Evolutionary conservation across 2,797 vertebrate genomes (phyloP).

Genomic region (Miichthys miiuy): DNA sequence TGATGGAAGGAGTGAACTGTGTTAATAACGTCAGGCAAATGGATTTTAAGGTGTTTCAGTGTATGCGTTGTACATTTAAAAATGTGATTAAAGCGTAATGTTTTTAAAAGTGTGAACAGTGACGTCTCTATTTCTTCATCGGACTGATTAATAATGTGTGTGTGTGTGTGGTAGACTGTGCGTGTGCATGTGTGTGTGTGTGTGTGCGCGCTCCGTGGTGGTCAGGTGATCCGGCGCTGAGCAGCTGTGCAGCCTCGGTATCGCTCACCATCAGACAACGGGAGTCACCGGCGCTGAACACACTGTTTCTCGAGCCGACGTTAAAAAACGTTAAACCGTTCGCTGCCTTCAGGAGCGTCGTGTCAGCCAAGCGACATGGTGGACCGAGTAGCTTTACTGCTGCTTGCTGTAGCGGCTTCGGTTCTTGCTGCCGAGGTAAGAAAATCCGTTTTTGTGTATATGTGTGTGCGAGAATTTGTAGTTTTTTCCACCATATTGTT

Average conservation of each 20-base stretch:
- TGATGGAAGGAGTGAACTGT: constrained; percentile 22
- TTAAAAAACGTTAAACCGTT: constrained; percentile 1
- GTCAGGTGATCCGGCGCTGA: constrained; percentile 83
- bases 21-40: constrained; percentile 13
- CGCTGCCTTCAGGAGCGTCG: constrained; percentile 54
- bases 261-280: constrained; percentile 77
- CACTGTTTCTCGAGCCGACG: constrained; percentile 31
- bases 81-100: constrained; percentile 21
- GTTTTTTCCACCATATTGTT: constrained; percentile 68
- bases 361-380: constrained; percentile 73
- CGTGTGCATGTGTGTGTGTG: neutral
- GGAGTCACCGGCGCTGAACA: constrained; percentile 66
- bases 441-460: constrained; percentile 2
- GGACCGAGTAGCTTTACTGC: constrained; percentile 76
- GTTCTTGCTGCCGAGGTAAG: constrained; percentile 84
- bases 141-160: neutral
- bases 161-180: neutral
- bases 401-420: constrained; percentile 75
- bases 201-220: constrained; percentile 53
- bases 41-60: neutral
- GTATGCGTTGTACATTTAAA: constrained; percentile 57
- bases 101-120: constrained; percentile 19
- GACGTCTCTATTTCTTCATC: neutral
- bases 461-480: constrained; percentile 2
- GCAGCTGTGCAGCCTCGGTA: constrained; percentile 81